A percentile compares a stretch with the other conserved stretches of the same genome.
Conservation (phyloP, 2,113 vertebrate species). For the Arizona elegans region DNA sequence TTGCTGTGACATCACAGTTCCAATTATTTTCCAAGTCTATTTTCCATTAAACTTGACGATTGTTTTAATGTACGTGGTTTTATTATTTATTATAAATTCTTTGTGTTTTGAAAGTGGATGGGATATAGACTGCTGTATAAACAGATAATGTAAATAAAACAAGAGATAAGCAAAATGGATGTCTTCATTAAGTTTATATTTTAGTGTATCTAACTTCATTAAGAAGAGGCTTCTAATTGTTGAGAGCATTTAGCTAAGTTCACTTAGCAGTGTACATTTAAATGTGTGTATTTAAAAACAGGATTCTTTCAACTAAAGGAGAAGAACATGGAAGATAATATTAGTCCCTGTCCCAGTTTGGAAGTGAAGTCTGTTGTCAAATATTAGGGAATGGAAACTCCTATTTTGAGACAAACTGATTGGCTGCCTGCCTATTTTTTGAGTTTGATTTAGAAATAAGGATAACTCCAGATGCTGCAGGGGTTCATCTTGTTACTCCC, state of each 20-base stretch:
- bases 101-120: neutral
- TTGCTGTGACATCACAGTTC: too few relatives aligned
- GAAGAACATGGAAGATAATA: slow-evolving; percentile 24
- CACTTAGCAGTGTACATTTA: neutral
- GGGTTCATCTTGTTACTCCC: neutral
- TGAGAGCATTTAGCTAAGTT: neutral
- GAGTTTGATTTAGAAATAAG: slow-evolving; percentile 12
- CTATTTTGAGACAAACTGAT: slow-evolving; percentile 14
- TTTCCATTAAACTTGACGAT: neutral
- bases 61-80: neutral
- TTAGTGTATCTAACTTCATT: neutral
- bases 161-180: neutral
- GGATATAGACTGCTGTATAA: neutral
- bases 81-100: neutral
- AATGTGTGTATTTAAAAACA: neutral
- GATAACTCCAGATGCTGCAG: neutral
- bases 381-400: slow-evolving; percentile 17
- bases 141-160: neutral
- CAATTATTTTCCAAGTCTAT: too few relatives aligned
- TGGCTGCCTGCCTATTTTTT: neutral
- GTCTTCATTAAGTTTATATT: neutral
- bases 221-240: neutral
- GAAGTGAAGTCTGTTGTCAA: slow-evolving; percentile 6
- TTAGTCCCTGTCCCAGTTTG: slow-evolving; percentile 20
- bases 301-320: neutral